These are phyloP conservation scores for Caenorhabditis brenneri DNA, from an alignment of 1,140 invertebrate genomes.

Conservation along the genomic window DNA sequence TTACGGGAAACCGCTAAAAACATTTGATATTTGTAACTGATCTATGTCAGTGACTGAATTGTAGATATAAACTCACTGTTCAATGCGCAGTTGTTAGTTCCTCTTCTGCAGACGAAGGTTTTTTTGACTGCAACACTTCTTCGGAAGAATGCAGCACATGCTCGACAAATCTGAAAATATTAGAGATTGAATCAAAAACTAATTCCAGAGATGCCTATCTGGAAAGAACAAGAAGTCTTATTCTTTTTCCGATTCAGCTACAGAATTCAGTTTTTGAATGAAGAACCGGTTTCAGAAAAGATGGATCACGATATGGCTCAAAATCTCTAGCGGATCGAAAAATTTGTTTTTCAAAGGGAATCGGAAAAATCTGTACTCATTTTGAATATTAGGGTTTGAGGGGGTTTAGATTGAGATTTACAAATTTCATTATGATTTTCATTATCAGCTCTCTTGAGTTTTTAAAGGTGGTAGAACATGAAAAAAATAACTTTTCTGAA, in stretches of 20 bases:
- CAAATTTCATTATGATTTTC: too few species aligned
- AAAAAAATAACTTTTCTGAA: too few species aligned
- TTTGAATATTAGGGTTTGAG: too few species aligned
- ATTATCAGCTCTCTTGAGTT: too few species aligned
- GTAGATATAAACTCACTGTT: constrained; percentile 18
- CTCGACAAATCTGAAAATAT: constrained; percentile 17
- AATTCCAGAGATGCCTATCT: background rate
- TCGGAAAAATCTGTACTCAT: background rate
- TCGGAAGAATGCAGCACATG: constrained; percentile 26
- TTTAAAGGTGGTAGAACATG: too few species aligned
- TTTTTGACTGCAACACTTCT: constrained; percentile 23
- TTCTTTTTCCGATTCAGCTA: background rate
- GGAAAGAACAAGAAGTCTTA: background rate
- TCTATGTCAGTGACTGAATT: background rate
- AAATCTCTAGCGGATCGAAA: background rate
- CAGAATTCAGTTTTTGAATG: background rate
- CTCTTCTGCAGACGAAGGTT: background rate
- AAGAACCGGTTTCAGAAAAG: background rate
- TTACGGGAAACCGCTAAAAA: constrained; percentile 16
- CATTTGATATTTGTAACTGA: background rate
- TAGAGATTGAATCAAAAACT: background rate
- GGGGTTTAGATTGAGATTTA: too few species aligned
- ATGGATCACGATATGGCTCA: background rate
- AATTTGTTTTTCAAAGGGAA: background rate
- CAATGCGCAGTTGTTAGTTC: background rate